A percentile compares a stretch with the other conserved stretches of the same genome.
Conservation (phyloP, 23 tunicate genomes). For the Halocynthia aurantium region DNA sequence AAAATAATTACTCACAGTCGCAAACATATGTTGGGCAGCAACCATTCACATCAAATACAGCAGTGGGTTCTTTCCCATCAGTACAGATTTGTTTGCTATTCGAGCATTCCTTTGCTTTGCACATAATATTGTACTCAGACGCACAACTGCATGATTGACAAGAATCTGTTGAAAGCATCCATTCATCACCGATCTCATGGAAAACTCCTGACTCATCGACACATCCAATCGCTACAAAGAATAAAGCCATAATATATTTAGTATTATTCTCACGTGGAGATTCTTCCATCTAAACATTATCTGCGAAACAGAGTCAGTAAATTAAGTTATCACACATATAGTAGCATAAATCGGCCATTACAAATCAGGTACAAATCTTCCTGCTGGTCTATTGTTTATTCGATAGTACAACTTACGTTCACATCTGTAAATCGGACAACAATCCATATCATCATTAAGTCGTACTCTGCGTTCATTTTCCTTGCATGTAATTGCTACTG, state of each 20-base stretch:
- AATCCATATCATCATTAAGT: conserved; percentile 52
- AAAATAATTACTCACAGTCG: conserved; percentile 58
- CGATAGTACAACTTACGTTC: conserved; percentile 52
- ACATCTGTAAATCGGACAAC: conserved; percentile 69
- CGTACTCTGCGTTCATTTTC: conserved; percentile 52
- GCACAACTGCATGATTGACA: conserved; percentile 76
- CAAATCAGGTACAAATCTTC: no score
- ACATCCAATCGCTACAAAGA: conserved; percentile 66
- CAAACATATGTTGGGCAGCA: conserved; percentile 94
- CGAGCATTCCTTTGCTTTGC: conserved; percentile 61
- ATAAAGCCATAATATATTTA: background rate
- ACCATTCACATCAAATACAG: conserved; percentile 65
- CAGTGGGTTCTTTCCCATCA: conserved; percentile 70
- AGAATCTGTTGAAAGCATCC: conserved; percentile 66
- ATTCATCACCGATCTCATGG: conserved; percentile 55
- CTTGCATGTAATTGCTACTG: conserved; percentile 39
- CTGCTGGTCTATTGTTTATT: background rate
- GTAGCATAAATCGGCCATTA: no score
- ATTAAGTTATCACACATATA: background rate
- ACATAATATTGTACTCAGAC: conserved; percentile 59
- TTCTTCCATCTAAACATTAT: no score
- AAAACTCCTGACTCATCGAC: conserved; percentile 63
- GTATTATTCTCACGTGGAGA: no score
- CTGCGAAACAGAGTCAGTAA: no score
- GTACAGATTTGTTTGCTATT: conserved; percentile 40